Evolutionary conservation across 2,113 vertebrate species (phyloP).

Genomic region (Phrynocephalus versicolor): DNA sequence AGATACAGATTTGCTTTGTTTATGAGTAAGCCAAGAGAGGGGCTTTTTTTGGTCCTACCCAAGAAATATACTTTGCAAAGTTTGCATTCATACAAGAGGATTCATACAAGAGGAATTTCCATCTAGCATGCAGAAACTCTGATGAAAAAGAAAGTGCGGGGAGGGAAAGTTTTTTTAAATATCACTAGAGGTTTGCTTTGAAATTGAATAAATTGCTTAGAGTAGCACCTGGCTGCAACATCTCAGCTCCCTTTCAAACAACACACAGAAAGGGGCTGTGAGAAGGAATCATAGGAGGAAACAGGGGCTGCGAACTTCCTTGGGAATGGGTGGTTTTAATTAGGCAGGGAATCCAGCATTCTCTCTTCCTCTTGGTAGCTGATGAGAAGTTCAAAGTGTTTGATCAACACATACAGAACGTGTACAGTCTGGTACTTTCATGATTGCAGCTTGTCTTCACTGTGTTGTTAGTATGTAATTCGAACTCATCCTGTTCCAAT

Average conservation of each 20-base stretch:
- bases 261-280: background rate
- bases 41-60: background rate
- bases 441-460: background rate
- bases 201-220: background rate
- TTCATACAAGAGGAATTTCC: background rate
- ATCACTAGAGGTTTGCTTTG: background rate
- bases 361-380: conserved; percentile 13
- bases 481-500: no score
- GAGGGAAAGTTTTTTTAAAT: background rate
- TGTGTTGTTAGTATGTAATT: background rate
- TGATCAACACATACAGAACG: background rate
- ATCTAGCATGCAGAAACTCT: background rate
- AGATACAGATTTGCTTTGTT: background rate
- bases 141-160: background rate
- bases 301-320: background rate
- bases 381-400: conserved; percentile 9
- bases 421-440: background rate
- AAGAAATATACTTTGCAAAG: background rate
- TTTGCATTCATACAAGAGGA: background rate
- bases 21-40: background rate
- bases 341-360: conserved; percentile 22
- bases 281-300: conserved; percentile 8
- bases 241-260: background rate
- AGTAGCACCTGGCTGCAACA: background rate
- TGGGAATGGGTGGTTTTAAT: background rate